These are phyloP conservation scores for Allacma fusca DNA, from an alignment of 2,888 invertebrate genomes.

Conservation along the genomic window DNA sequence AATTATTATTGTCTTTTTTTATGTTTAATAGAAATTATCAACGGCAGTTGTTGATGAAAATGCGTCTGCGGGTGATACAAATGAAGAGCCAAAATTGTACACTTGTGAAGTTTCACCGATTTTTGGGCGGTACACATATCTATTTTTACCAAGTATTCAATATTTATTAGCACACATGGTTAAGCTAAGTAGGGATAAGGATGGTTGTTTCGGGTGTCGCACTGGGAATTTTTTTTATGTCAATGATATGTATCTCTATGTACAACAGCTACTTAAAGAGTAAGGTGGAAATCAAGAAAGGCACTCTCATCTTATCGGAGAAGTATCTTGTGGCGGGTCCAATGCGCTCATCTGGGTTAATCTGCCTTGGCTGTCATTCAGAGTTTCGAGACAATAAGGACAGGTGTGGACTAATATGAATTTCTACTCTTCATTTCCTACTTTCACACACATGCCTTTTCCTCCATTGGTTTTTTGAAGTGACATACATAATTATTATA, in stretches of 20 bases:
- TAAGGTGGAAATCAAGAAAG: conserved; percentile 46
- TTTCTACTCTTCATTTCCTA: too few species aligned
- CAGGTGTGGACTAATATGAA: conserved; percentile 42
- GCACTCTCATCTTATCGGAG: conserved; percentile 52
- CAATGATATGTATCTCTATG: background rate
- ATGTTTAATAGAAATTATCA: too few species aligned
- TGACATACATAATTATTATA: too few species aligned
- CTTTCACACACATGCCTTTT: too few species aligned
- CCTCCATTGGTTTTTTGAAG: too few species aligned
- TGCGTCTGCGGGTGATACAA: background rate
- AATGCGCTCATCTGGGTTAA: conserved; percentile 56
- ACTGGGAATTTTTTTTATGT: background rate
- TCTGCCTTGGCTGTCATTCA: conserved; percentile 62
- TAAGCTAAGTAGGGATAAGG: too few species aligned
- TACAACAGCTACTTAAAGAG: conserved; percentile 51
- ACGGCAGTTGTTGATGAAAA: background rate
- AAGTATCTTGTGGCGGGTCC: conserved; percentile 62
- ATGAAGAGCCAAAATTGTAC: conserved; percentile 20
- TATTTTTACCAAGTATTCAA: conserved; percentile 18
- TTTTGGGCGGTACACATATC: conserved; percentile 47
- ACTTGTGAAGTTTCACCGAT: conserved; percentile 51
- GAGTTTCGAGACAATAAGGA: conserved; percentile 64
- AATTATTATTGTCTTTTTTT: background rate
- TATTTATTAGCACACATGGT: background rate
- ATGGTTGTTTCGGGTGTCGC: background rate